These are phyloP conservation scores for Tetragnatha versicolor DNA, from an alignment of 1,140 invertebrate genomes.

Conservation along the genomic window DNA sequence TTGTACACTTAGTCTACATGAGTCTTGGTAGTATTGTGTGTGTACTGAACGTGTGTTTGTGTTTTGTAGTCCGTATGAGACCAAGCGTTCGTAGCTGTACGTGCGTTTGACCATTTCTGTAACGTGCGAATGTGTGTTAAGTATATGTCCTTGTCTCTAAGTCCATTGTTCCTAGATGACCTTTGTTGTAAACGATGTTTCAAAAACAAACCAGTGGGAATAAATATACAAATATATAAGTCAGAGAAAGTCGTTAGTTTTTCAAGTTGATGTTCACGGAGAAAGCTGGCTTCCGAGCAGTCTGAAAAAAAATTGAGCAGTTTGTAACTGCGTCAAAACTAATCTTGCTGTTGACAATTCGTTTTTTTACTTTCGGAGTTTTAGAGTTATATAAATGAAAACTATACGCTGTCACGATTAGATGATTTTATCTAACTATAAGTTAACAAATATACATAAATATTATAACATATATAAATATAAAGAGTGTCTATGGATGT, in stretches of 20 bases:
- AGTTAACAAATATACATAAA: slow-evolving; percentile 44
- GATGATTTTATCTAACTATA: slow-evolving; percentile 51
- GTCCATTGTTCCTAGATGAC: slow-evolving; percentile 55
- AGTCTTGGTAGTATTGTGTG: slow-evolving; percentile 48
- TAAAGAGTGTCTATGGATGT: slow-evolving; percentile 43
- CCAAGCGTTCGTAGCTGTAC: slow-evolving; percentile 50
- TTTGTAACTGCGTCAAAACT: slow-evolving; percentile 39
- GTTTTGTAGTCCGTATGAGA: slow-evolving; percentile 54
- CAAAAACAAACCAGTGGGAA: slow-evolving; percentile 48
- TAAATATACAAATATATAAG: slow-evolving; percentile 50
- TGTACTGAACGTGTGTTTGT: slow-evolving; percentile 53
- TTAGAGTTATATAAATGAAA: slow-evolving; percentile 48
- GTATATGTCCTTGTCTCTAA: slow-evolving; percentile 53
- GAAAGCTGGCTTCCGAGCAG: slow-evolving; percentile 42
- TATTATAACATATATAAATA: slow-evolving; percentile 46
- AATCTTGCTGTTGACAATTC: slow-evolving; percentile 53
- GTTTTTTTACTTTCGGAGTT: slow-evolving; percentile 47
- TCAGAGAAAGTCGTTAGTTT: slow-evolving; percentile 47
- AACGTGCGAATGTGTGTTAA: slow-evolving; percentile 54
- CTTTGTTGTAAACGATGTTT: slow-evolving; percentile 52
- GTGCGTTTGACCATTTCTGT: slow-evolving; percentile 51
- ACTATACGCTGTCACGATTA: slow-evolving; percentile 49
- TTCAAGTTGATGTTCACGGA: slow-evolving; percentile 50
- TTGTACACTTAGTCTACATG: slow-evolving; percentile 55
- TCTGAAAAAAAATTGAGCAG: slow-evolving; percentile 43